A percentile compares a stretch with the other conserved stretches of the same genome.
Conservation (phyloP, 2,797 vertebrate species). For the Rhincodon typus region DNA sequence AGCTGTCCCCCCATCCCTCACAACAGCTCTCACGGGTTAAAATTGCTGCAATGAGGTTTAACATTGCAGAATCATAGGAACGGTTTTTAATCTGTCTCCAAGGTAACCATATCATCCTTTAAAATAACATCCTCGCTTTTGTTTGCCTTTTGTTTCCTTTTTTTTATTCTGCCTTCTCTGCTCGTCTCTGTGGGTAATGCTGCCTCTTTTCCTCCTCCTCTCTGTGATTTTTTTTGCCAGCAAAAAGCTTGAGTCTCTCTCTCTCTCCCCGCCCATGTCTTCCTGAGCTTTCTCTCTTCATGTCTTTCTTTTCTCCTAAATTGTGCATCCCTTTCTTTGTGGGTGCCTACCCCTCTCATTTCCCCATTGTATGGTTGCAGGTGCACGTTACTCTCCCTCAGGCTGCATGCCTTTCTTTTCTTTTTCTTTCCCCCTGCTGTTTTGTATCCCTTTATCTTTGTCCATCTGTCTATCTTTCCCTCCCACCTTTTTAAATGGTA, state of each 20-base stretch:
- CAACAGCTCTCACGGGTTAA: background rate
- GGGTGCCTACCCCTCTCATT: background rate
- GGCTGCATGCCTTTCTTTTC: background rate
- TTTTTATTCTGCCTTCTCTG: background rate
- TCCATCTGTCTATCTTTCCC: background rate
- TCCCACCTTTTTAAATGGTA: background rate
- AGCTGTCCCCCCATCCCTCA: background rate
- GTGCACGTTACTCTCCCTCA: background rate
- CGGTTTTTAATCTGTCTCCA: slow-evolving; percentile 31
- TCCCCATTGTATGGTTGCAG: background rate
- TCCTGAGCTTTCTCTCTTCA: background rate
- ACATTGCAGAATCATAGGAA: background rate
- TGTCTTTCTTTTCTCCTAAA: no score
- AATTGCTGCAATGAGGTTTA: background rate
- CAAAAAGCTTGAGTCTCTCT: background rate
- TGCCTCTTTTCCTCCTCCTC: background rate
- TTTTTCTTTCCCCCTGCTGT: background rate
- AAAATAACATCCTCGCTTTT: slow-evolving; percentile 1
- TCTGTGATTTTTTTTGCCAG: background rate
- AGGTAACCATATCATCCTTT: slow-evolving; percentile 28
- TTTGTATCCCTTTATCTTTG: background rate
- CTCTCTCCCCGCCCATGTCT: background rate
- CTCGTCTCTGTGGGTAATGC: background rate
- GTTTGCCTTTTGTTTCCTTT: slow-evolving; percentile 17
- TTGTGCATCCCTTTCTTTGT: background rate